These are phyloP conservation scores for Sylvilagus floridanus DNA, from an alignment of 2,797 vertebrate genomes.

Conservation along the genomic window DNA sequence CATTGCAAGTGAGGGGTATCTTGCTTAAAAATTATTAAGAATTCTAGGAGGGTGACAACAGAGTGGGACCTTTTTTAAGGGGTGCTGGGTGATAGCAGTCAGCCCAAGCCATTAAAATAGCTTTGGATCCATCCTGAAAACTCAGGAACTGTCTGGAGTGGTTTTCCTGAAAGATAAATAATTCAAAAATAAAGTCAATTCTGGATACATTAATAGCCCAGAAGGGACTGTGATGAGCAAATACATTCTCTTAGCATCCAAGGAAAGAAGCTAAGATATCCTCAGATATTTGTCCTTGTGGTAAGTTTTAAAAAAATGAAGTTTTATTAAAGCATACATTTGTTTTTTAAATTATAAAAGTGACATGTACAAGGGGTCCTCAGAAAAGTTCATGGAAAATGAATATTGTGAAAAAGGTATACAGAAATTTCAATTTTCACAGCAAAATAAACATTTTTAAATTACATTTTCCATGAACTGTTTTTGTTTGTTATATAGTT, in stretches of 20 bases:
- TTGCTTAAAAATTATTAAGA: not conserved
- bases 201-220: not conserved
- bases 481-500: too few species aligned
- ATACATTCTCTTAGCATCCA: not conserved
- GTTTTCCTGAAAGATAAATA: not conserved
- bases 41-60: not conserved
- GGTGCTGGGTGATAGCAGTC: not conserved
- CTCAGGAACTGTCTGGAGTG: not conserved
- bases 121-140: not conserved
- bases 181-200: not conserved
- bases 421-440: too few species aligned
- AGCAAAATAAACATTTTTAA: too few species aligned
- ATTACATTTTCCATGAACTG: too few species aligned
- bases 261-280: not conserved
- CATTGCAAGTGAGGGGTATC: not conserved
- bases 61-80: not conserved
- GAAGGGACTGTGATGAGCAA: not conserved
- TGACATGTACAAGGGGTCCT: too few species aligned
- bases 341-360: not conserved
- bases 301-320: constrained; percentile 28
- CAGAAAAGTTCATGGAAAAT: too few species aligned
- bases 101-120: not conserved
- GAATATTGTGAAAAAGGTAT: too few species aligned
- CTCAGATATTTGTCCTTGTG: not conserved
- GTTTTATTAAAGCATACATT: not conserved